phyloP scores from a whole-genome alignment of 1,140 invertebrate genomes.

The Brachionus paranguensis region DNA sequence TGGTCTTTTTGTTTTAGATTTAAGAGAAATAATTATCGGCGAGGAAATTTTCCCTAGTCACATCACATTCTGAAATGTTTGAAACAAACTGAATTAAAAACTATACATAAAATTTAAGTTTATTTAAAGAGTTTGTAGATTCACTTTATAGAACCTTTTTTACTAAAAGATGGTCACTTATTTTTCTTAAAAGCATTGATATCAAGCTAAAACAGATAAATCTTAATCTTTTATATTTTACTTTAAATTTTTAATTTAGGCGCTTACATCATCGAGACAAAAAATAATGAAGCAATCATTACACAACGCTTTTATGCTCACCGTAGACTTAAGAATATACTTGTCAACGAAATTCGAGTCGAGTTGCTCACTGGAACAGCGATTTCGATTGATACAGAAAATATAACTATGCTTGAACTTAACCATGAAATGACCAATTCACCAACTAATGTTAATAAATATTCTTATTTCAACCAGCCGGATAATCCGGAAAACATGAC shows the following conservation, averaged over 20 bases:
- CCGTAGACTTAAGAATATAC: background rate
- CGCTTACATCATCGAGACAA: background rate
- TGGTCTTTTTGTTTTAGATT: too few relatives aligned
- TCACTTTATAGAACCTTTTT: too few relatives aligned
- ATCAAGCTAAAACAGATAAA: too few relatives aligned
- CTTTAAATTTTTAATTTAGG: background rate
- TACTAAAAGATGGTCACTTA: too few relatives aligned
- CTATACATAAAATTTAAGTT: too few relatives aligned
- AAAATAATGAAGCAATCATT: background rate
- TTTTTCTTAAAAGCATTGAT: too few relatives aligned
- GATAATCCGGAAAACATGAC: slow-evolving; percentile 29
- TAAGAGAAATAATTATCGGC: too few relatives aligned
- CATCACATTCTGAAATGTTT: too few relatives aligned
- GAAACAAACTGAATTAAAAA: too few relatives aligned
- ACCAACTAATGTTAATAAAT: background rate
- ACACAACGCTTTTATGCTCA: slow-evolving; percentile 19
- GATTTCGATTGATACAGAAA: background rate
- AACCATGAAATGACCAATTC: background rate
- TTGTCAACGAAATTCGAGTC: slow-evolving; percentile 26
- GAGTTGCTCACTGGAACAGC: background rate
- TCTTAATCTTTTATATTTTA: background rate
- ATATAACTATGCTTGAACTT: slow-evolving; percentile 1
- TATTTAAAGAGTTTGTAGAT: too few relatives aligned
- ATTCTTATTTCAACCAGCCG: background rate
- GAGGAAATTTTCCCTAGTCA: too few relatives aligned